phyloP scores from a whole-genome alignment of 2,888 invertebrate genomes.

The Eupithecia subumbrata region DNA sequence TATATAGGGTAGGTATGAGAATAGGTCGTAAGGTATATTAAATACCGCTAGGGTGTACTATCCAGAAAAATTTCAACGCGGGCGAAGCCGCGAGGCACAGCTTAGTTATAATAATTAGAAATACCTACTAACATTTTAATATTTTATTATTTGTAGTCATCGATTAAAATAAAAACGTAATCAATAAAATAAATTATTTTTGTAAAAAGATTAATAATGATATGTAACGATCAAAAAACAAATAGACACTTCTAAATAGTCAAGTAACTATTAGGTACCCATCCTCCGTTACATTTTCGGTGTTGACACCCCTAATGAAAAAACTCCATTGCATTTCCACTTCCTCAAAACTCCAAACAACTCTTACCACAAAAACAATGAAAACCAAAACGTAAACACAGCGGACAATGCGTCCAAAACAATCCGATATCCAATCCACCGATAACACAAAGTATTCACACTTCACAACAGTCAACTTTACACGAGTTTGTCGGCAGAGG shows the following conservation, averaged over 20 bases:
- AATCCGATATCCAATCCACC: constrained; percentile 49
- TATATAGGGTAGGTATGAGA: too few species aligned
- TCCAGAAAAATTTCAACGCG: too few species aligned
- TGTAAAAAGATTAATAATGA: background rate
- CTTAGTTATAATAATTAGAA: too few species aligned
- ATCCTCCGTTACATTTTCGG: background rate
- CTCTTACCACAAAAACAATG: constrained; percentile 49
- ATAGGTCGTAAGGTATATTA: too few species aligned
- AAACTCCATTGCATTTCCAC: constrained; percentile 17
- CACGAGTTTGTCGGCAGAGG: constrained; percentile 36
- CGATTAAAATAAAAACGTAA: background rate
- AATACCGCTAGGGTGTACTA: too few species aligned
- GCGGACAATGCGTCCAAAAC: constrained; percentile 59
- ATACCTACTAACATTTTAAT: background rate
- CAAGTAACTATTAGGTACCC: background rate
- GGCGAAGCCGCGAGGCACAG: too few species aligned
- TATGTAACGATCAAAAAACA: background rate
- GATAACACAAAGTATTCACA: constrained; percentile 44
- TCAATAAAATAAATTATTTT: background rate
- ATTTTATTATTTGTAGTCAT: background rate
- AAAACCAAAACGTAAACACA: constrained; percentile 64
- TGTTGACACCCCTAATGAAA: constrained; percentile 2
- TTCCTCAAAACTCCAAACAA: constrained; percentile 13
- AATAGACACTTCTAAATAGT: background rate
- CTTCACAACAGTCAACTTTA: constrained; percentile 63